These are phyloP conservation scores for Antheraea mylitta DNA, from an alignment of 1,140 invertebrate species.

Conservation along the genomic window DNA sequence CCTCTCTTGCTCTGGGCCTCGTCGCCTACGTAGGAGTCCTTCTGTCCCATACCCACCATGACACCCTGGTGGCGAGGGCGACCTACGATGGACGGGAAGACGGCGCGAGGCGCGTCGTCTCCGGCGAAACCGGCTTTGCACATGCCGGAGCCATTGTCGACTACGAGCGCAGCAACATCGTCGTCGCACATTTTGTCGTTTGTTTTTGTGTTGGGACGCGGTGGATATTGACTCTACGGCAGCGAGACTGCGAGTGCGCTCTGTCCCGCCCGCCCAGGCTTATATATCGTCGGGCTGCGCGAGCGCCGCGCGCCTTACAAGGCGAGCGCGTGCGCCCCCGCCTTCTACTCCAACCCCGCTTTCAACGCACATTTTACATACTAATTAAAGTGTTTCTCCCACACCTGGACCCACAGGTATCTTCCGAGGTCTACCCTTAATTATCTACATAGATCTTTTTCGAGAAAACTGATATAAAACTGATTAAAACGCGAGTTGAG, in stretches of 20 bases:
- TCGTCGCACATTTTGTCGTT: slow-evolving; percentile 88
- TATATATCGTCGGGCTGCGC: slow-evolving; percentile 59
- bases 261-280: slow-evolving; percentile 45
- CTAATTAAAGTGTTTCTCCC: neutral
- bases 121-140: slow-evolving; percentile 98
- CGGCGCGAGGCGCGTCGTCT: slow-evolving; percentile 95
- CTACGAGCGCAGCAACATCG: slow-evolving; percentile 90
- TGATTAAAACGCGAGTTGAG: slow-evolving; percentile 19
- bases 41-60: slow-evolving; percentile 99
- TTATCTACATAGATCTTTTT: neutral
- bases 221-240: slow-evolving; percentile 77
- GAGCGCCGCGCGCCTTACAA: slow-evolving; percentile 59
- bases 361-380: neutral
- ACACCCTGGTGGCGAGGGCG: slow-evolving; percentile 94
- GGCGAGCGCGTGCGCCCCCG: slow-evolving; percentile 58
- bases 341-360: slow-evolving; percentile 28
- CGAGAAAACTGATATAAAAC: neutral
- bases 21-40: slow-evolving; percentile 98
- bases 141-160: slow-evolving; percentile 97
- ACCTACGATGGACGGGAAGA: slow-evolving; percentile 97
- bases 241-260: slow-evolving; percentile 78
- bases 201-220: slow-evolving; percentile 64
- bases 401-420: neutral
- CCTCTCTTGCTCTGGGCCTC: slow-evolving; percentile 98
- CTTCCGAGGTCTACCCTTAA: neutral